Percentiles rank a stretch among this genome's conserved stretches.
phyloP scores from a whole-genome alignment of 1,140 invertebrate genomes.

The Drosophila leontia region DNA sequence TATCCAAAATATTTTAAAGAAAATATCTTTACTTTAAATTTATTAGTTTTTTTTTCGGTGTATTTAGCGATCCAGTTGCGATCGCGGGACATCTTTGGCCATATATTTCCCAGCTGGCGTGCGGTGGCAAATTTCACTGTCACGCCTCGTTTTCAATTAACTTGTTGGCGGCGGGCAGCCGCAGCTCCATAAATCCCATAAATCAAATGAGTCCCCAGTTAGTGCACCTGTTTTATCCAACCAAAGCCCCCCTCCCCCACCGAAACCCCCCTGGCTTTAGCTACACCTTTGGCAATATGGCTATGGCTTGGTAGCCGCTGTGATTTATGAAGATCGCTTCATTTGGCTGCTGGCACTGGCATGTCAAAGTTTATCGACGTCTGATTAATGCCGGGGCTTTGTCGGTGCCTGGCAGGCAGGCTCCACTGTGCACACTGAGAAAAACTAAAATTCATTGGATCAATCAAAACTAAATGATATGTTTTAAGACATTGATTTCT shows the following conservation, averaged over 20 bases:
- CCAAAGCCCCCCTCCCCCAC: background rate
- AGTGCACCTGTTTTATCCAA: constrained; percentile 4
- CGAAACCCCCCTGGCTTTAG: background rate
- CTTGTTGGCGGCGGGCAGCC: constrained; percentile 74
- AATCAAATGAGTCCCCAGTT: constrained; percentile 67
- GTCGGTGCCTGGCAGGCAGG: constrained; percentile 37
- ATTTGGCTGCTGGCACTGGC: constrained; percentile 49
- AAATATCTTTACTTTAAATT: background rate
- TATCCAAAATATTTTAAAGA: too few species aligned
- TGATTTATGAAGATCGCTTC: constrained; percentile 82
- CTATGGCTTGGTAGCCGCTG: constrained; percentile 8
- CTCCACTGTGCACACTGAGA: constrained; percentile 17
- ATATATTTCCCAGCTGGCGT: constrained; percentile 41
- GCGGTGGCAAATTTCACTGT: constrained; percentile 81
- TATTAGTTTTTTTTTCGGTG: background rate
- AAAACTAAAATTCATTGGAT: constrained; percentile 35
- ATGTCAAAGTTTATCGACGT: constrained; percentile 77
- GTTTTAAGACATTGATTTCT: background rate
- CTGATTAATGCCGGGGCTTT: constrained; percentile 65
- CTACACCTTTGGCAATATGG: background rate
- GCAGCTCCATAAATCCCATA: constrained; percentile 74
- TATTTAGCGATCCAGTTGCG: constrained; percentile 32
- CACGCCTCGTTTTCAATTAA: constrained; percentile 81
- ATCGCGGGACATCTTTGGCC: constrained; percentile 36
- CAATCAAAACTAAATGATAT: background rate